phyloP scores from a whole-genome alignment of 2,888 invertebrate genomes.

The Andrena camellia region DNA sequence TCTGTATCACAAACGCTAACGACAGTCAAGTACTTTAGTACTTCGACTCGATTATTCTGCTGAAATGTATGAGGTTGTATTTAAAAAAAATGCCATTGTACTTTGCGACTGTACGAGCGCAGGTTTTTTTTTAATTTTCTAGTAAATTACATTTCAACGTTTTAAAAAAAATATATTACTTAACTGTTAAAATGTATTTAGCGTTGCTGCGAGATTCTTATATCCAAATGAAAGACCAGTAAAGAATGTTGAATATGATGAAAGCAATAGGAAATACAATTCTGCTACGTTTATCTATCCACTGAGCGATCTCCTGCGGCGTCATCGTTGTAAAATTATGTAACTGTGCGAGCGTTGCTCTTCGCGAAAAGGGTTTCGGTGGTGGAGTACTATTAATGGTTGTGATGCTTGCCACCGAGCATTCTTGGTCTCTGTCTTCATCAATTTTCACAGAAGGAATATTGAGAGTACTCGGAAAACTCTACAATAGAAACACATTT shows the following conservation, averaged over 20 bases:
- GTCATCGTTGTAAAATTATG: slow-evolving; percentile 91
- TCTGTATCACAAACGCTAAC: too few species aligned
- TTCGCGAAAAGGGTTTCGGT: slow-evolving; percentile 78
- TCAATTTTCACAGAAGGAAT: slow-evolving; percentile 90
- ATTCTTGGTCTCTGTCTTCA: slow-evolving; percentile 87
- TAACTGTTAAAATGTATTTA: neutral
- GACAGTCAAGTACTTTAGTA: too few species aligned
- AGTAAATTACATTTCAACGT: neutral
- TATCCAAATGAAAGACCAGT: slow-evolving; percentile 91
- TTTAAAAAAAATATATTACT: neutral
- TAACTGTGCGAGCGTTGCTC: slow-evolving; percentile 80
- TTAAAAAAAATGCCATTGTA: too few species aligned
- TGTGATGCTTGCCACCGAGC: slow-evolving; percentile 79
- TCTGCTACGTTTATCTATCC: slow-evolving; percentile 93
- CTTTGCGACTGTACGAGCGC: too few species aligned
- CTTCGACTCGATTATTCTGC: too few species aligned
- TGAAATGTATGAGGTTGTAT: too few species aligned
- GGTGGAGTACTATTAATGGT: slow-evolving; percentile 80
- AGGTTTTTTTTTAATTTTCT: neutral
- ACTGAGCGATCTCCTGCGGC: slow-evolving; percentile 94
- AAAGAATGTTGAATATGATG: slow-evolving; percentile 91
- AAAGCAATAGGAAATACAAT: slow-evolving; percentile 92
- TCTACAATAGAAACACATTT: slow-evolving; percentile 84
- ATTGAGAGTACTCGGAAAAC: slow-evolving; percentile 88
- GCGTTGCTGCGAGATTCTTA: slow-evolving; percentile 24